A percentile compares a stretch with the other conserved stretches of the same genome.
phyloP scores from a whole-genome alignment of 2,888 invertebrate species.

The Hypomecis punctinalis region DNA sequence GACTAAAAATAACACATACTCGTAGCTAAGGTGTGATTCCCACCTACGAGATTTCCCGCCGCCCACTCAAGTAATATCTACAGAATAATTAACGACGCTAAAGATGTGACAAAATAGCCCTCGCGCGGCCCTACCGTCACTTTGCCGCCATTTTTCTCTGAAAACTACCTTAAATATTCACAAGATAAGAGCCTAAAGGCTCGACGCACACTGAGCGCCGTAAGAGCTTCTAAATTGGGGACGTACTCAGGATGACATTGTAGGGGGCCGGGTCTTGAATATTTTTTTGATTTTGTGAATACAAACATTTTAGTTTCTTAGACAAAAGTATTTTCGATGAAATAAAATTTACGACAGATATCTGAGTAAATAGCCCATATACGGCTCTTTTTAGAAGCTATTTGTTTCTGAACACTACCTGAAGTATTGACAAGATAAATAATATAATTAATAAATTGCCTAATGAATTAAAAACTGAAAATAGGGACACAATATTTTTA shows the following conservation, averaged over 20 bases:
- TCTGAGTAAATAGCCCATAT: no score
- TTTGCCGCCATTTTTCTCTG: slow-evolving; percentile 26
- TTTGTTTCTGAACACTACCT: no score
- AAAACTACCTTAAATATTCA: slow-evolving; percentile 33
- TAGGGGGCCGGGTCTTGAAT: not conserved
- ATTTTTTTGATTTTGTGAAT: not conserved
- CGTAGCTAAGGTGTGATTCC: not conserved
- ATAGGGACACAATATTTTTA: no score
- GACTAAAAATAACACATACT: no score
- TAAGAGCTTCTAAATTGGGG: slow-evolving; percentile 16
- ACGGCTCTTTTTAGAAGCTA: no score
- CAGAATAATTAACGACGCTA: slow-evolving; percentile 25
- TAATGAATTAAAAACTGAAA: no score
- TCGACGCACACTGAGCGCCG: slow-evolving; percentile 29
- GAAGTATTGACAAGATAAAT: no score
- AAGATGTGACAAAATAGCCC: slow-evolving; percentile 19
- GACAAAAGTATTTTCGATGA: no score
- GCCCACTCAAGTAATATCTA: not conserved
- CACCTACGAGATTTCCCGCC: not conserved
- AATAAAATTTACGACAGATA: no score
- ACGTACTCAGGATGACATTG: slow-evolving; percentile 3
- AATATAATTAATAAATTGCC: no score
- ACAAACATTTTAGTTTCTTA: not conserved
- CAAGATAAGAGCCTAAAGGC: slow-evolving; percentile 22
- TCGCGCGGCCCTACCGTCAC: slow-evolving; percentile 13